A percentile compares a stretch with the other conserved stretches of the same genome.
Evolutionary conservation across 2,113 vertebrate species (phyloP).

Genomic region (Austrofundulus limnaeus): DNA sequence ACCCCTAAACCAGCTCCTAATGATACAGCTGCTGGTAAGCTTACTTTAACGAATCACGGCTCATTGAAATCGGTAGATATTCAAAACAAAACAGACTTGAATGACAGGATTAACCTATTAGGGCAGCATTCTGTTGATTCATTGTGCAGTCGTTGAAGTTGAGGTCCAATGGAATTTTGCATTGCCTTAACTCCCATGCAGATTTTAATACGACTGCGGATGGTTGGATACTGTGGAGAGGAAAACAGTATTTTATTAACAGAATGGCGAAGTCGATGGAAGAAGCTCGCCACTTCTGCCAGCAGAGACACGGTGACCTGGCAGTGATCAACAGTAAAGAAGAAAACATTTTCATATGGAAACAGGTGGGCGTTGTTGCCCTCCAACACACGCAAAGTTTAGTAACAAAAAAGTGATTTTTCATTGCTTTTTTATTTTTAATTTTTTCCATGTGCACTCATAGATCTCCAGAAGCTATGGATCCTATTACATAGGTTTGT

Average conservation of each 20-base stretch:
- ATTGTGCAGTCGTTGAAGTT: background rate
- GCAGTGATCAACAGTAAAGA: slow-evolving; percentile 80
- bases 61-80: background rate
- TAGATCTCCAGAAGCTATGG: slow-evolving; percentile 71
- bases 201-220: slow-evolving; percentile 82
- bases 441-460: slow-evolving; percentile 5
- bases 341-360: slow-evolving; percentile 88
- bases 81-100: background rate
- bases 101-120: background rate
- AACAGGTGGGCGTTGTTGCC: slow-evolving; percentile 72
- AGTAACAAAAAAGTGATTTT: too few species aligned
- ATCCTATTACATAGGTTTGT: slow-evolving; percentile 85
- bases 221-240: slow-evolving; percentile 84
- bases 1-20: slow-evolving; percentile 82
- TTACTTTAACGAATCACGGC: background rate
- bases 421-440: background rate
- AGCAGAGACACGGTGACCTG: slow-evolving; percentile 84
- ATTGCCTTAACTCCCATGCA: slow-evolving; percentile 57
- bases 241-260: slow-evolving; percentile 86
- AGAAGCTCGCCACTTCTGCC: slow-evolving; percentile 84
- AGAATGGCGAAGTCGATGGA: slow-evolving; percentile 75
- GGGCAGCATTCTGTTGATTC: background rate
- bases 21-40: slow-evolving; percentile 78
- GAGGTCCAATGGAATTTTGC: too few species aligned
- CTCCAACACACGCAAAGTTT: background rate